Evolutionary conservation across 1,140 invertebrate genomes (phyloP).

Genomic region (Papilio xuthus): DNA sequence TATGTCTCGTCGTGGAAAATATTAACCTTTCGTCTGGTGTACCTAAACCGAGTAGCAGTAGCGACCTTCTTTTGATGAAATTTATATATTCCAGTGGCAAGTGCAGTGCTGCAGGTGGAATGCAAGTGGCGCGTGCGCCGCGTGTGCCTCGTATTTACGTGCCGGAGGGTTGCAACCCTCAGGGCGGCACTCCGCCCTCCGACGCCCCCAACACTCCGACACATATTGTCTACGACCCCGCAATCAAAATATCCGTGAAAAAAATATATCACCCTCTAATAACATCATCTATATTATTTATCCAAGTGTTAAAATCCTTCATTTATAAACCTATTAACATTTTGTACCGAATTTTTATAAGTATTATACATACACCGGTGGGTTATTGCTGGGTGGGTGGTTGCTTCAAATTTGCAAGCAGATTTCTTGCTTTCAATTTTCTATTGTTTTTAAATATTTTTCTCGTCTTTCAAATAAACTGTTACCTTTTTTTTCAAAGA

Average conservation of each 20-base stretch:
- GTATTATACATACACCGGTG: background rate
- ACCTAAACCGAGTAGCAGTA: background rate
- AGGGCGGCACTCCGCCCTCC: constrained; percentile 24
- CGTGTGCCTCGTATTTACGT: constrained; percentile 29
- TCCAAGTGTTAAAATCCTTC: constrained; percentile 37
- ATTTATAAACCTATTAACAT: constrained; percentile 32
- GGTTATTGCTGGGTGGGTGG: background rate
- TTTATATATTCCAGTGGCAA: constrained; percentile 2
- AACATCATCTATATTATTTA: constrained; percentile 38
- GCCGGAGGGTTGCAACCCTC: constrained; percentile 31
- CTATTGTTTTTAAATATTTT: background rate
- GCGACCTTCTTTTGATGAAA: constrained; percentile 13
- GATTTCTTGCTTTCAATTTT: background rate
- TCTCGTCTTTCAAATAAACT: background rate
- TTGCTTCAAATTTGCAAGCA: background rate
- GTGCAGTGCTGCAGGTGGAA: constrained; percentile 35
- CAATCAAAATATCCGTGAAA: constrained; percentile 35
- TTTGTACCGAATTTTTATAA: background rate
- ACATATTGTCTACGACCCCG: constrained; percentile 36
- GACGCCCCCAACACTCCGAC: background rate
- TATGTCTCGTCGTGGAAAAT: background rate
- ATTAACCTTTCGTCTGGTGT: background rate
- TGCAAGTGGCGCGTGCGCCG: constrained; percentile 37
- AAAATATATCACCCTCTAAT: constrained; percentile 37
- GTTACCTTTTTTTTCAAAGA: no score